Conservation (phyloP, 2,113 vertebrate species). For the Scophthalmus maximus region DNA sequence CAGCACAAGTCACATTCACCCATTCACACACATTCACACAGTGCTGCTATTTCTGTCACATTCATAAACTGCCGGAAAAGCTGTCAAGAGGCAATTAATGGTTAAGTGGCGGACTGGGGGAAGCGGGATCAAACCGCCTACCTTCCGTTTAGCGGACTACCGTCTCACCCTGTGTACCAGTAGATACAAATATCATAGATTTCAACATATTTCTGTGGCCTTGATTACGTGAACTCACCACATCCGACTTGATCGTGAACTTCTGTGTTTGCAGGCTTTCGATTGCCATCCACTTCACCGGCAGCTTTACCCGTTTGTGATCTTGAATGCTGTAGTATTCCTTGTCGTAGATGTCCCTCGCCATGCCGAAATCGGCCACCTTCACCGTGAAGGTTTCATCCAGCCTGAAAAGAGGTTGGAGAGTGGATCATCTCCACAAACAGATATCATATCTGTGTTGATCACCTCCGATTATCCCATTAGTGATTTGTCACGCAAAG, state of each 20-base stretch:
- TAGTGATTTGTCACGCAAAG: background rate
- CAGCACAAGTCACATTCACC: too few species aligned
- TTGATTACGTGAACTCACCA: conserved; percentile 82
- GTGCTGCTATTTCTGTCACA: too few species aligned
- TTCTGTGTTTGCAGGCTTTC: conserved; percentile 97
- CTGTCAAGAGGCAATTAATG: too few species aligned
- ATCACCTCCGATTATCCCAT: background rate
- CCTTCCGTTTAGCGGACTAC: too few species aligned
- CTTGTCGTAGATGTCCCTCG: conserved; percentile 91
- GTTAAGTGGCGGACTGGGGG: too few species aligned
- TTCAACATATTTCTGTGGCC: background rate
- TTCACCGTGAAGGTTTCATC: conserved; percentile 93
- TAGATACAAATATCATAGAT: background rate
- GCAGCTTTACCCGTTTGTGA: conserved; percentile 89
- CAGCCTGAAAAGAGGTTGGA: conserved; percentile 82
- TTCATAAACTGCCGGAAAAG: too few species aligned
- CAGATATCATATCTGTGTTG: background rate
- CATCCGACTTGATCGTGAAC: conserved; percentile 96
- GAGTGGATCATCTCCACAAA: background rate
- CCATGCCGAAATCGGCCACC: conserved; percentile 97
- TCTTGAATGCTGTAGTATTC: conserved; percentile 94
- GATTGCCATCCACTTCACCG: conserved; percentile 98
- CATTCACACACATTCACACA: too few species aligned
- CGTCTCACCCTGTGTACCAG: too few species aligned
- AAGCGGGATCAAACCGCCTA: too few species aligned